phyloP scores from a whole-genome alignment of 2,888 invertebrate genomes.

The Drosophila peninsularis region DNA sequence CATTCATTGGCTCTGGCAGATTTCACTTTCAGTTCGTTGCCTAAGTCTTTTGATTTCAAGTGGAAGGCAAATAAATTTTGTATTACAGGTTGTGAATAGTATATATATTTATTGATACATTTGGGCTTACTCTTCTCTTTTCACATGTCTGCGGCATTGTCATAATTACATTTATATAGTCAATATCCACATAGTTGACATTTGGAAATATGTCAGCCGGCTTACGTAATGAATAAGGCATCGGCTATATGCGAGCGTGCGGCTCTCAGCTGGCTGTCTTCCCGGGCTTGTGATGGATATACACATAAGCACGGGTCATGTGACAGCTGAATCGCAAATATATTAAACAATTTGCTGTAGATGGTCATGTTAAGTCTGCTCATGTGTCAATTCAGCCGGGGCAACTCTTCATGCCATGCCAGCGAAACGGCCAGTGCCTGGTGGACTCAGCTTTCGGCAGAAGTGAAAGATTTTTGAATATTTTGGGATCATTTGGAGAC shows the following conservation, averaged over 20 bases:
- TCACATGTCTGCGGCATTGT: too few relatives aligned
- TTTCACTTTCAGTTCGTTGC: conserved; percentile 57
- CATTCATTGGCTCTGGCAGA: conserved; percentile 22
- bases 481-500: background rate
- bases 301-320: conserved; percentile 60
- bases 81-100: too few relatives aligned
- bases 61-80: too few relatives aligned
- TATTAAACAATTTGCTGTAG: conserved; percentile 71
- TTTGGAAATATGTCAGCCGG: conserved; percentile 67
- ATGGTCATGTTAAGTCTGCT: conserved; percentile 66
- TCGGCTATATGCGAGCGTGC: conserved; percentile 2
- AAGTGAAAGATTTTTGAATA: background rate
- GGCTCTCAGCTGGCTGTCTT: conserved; percentile 37
- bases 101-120: background rate
- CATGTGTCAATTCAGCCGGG: conserved; percentile 65
- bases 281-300: conserved; percentile 73
- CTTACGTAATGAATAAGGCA: conserved; percentile 71
- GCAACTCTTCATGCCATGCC: background rate
- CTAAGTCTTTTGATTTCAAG: conserved; percentile 43
- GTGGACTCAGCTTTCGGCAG: conserved; percentile 7
- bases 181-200: conserved; percentile 60
- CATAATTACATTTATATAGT: conserved; percentile 75
- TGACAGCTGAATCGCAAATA: conserved; percentile 72
- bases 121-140: too few relatives aligned
- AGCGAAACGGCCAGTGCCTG: conserved; percentile 1